Evolutionary conservation across 1,140 invertebrate genomes (phyloP).

Genomic region (Saxidomus purpurata): DNA sequence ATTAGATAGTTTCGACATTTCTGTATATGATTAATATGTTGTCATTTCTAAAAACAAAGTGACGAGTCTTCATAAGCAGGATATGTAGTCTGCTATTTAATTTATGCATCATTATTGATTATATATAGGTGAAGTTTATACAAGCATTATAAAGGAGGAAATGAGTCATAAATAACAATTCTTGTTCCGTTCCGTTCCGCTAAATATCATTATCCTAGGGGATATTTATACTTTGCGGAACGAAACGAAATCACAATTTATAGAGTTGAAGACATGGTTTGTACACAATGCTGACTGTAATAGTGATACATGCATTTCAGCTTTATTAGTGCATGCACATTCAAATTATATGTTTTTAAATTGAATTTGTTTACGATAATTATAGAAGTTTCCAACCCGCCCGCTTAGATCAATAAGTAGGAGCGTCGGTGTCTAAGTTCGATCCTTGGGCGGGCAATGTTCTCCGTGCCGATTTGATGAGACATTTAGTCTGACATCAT

Average conservation of each 20-base stretch:
- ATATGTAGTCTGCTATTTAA: not conserved
- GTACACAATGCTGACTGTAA: not conserved
- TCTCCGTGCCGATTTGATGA: not conserved
- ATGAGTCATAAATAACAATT: not conserved
- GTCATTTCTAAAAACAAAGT: not conserved
- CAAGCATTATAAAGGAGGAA: not conserved
- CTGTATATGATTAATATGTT: not conserved
- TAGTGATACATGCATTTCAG: not conserved
- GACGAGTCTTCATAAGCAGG: not conserved
- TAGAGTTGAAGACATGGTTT: not conserved
- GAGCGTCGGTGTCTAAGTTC: not conserved
- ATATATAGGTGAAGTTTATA: not conserved
- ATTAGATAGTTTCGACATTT: not conserved
- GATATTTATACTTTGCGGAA: not conserved
- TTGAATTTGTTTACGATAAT: slow-evolving; percentile 5
- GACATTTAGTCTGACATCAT: not conserved
- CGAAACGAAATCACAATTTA: not conserved
- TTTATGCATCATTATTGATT: not conserved
- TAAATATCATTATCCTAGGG: not conserved
- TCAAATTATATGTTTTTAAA: not conserved
- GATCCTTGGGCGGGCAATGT: not conserved
- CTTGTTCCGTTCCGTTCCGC: slow-evolving; percentile 1
- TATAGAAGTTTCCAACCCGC: not conserved
- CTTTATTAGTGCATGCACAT: not conserved
- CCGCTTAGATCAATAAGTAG: not conserved